A percentile compares a stretch with the other conserved stretches of the same genome.
phyloP scores from a whole-genome alignment of 2,113 vertebrate genomes.

The Odontophorus gujanensis region DNA sequence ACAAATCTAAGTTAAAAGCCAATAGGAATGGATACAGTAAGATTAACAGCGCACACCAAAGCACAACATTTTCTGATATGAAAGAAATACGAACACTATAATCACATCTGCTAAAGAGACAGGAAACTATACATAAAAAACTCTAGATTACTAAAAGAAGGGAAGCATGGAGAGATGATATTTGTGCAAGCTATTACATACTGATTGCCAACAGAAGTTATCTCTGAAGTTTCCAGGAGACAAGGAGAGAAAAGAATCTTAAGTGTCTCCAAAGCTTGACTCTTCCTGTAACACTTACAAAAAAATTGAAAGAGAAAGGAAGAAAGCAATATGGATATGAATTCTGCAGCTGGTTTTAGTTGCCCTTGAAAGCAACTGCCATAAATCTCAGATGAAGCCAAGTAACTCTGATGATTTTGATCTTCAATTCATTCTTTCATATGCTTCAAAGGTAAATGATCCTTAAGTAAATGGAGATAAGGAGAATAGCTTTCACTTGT shows the following conservation, averaged over 20 bases:
- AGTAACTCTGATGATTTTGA: constrained; percentile 75
- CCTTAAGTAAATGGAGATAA: constrained; percentile 69
- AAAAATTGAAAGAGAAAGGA: constrained; percentile 76
- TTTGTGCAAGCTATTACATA: constrained; percentile 39
- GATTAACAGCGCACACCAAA: constrained; percentile 61
- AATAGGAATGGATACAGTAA: constrained; percentile 12
- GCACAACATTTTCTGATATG: constrained; percentile 5
- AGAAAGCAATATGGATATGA: constrained; percentile 58
- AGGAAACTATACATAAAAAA: constrained; percentile 1
- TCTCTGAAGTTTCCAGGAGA: neutral
- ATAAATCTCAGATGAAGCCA: constrained; percentile 80
- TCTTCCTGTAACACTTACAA: constrained; percentile 74
- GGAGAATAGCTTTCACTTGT: constrained; percentile 65
- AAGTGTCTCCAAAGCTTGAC: constrained; percentile 61
- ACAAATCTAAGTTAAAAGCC: constrained; percentile 31
- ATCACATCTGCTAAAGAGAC: neutral
- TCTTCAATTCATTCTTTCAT: constrained; percentile 76
- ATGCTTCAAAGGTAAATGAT: constrained; percentile 74
- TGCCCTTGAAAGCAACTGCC: constrained; percentile 72
- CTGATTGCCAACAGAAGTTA: constrained; percentile 36
- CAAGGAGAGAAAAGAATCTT: neutral
- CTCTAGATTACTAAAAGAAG: neutral
- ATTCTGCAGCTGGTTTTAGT: constrained; percentile 62
- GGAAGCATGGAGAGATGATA: neutral
- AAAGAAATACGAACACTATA: neutral